Evolutionary conservation across 2,113 vertebrate genomes (phyloP), one percentile per base, ranked within the genome.

Genomic region (Grallaria varia): DNA sequence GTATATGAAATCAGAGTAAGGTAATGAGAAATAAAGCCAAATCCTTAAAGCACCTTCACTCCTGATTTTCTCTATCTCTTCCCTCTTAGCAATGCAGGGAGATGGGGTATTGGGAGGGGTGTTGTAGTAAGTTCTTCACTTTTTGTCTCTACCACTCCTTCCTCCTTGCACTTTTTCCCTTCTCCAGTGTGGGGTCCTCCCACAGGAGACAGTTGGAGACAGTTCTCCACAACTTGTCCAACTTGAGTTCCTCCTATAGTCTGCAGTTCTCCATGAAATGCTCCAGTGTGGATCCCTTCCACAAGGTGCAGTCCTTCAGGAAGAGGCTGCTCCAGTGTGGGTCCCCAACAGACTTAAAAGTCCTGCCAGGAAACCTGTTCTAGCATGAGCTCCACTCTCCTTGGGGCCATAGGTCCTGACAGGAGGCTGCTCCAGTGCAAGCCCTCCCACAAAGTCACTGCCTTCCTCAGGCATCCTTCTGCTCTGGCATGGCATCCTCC

Each of bases 31-130:
- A 64, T 33, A 87, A 78, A 15, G 23, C 3, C 17, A 73, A 59
- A 52, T 56, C 8, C 47, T 19, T 66, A 73, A 68, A 69, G 15
- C 14, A 25, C 2, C 5, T 60, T 68, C 8, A 16, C 7, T 64
- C 4, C 25, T 2, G 0, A 10, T n/a, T 73, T 68, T 55, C 9
- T 59, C 10, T 40, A 0, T 30, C 11, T 37, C 2, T 6, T 69
- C 3, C 5, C 5, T 20, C 1, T 1, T 2, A 42, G 35, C 8
- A 4, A 15, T 0, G 0, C 39, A 55, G 14, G 22, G 20, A 22
- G 20, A 24, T 0, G 0, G 28, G 31, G 56, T 64, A 47, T 30
- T 52, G 23, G 5, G 6, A 1, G 21, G 6, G 2, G 21, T 79
- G n/a, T 1, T 79, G 31, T 1, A 7, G 17, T 55, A 69, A 49